Evolutionary conservation across 2,797 vertebrate genomes (phyloP).

Genomic region (Acanthopagrus latus): DNA sequence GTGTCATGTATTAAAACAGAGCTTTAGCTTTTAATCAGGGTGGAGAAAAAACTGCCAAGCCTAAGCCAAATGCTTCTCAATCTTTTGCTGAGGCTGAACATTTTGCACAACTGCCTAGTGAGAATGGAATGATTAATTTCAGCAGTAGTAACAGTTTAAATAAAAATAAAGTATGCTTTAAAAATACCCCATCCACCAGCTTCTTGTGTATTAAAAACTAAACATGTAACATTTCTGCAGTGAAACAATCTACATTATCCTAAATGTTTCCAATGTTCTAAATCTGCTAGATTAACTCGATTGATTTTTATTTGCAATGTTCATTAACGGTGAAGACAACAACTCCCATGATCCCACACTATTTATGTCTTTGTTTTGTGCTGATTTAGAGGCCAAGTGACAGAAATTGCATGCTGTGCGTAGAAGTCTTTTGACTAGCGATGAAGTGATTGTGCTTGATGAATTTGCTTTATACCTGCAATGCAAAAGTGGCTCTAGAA

Average conservation of each 20-base stretch:
- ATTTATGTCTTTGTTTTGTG: too few relatives aligned
- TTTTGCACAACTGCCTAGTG: conserved; percentile 24
- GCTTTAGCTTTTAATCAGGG: conserved; percentile 33
- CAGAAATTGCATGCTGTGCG: too few relatives aligned
- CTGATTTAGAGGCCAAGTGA: too few relatives aligned
- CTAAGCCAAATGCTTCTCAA: conserved; percentile 25
- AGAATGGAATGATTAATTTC: conserved; percentile 15
- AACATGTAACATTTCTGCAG: too few relatives aligned
- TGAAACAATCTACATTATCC: too few relatives aligned
- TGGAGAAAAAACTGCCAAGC: background rate
- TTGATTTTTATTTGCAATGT: too few relatives aligned
- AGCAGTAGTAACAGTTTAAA: conserved; percentile 2
- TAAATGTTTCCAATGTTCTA: too few relatives aligned
- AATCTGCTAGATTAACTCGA: too few relatives aligned
- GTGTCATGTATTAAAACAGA: conserved; percentile 23
- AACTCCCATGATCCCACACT: too few relatives aligned
- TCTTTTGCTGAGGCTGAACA: conserved; percentile 33
- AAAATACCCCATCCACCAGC: background rate
- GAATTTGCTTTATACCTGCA: background rate
- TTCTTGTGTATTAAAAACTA: background rate
- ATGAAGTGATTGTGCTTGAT: background rate
- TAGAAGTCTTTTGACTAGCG: background rate
- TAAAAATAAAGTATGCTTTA: conserved; percentile 1
- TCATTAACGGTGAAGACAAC: too few relatives aligned
- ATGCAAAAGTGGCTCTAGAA: background rate